Evolutionary conservation across 2,888 invertebrate genomes (phyloP), one percentile per base, ranked within the genome.

Genomic region (Eupithecia abbreviata): DNA sequence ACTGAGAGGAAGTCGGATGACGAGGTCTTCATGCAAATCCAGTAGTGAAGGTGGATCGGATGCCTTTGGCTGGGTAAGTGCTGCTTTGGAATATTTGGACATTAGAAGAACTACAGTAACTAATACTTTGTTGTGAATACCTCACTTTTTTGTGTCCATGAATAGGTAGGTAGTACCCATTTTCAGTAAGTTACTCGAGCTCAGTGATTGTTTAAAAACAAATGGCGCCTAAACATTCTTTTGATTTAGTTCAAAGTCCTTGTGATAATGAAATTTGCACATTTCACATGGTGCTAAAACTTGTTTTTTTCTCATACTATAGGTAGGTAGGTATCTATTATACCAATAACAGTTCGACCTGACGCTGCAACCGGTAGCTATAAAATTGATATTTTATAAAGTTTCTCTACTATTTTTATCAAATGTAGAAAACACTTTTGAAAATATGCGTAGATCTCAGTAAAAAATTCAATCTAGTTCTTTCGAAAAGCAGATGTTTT

Each of bases 201-300:
- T 41, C 4, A 12, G 5, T 41, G 6, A 65, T 65, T 66, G 65
- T 79, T 58, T 71, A 43, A 45, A 77, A 15, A 66, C 18, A 58
- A 58, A 72, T 75, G 74, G 77, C 79, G 76, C 81, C 77, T 77
- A 78, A 70, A 77, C 70, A 55, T 71, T 75, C 49, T 69, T 75
- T 71, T 55, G 30, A 41, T 67, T n/a, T n/a, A n/a, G 62, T 62
- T 65, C 77, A 73, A 79, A 76, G 30, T 62, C 73, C 72, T 74
- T 67, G 69, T 76, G 74, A 76, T 76, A 78, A 69, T 47, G 42
- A 67, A 76, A 74, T 79, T 76, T 72, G 74, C 77, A 78, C 75
- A 78, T 80, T 79, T 80, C 76, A 75, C 78, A 74, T 43, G 69
- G 78, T 78, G 78, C 69, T 75, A 79, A 79, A 9, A 79, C 72